phyloP scores from a whole-genome alignment of 2,113 vertebrate species.

The Syngnathus floridae region DNA sequence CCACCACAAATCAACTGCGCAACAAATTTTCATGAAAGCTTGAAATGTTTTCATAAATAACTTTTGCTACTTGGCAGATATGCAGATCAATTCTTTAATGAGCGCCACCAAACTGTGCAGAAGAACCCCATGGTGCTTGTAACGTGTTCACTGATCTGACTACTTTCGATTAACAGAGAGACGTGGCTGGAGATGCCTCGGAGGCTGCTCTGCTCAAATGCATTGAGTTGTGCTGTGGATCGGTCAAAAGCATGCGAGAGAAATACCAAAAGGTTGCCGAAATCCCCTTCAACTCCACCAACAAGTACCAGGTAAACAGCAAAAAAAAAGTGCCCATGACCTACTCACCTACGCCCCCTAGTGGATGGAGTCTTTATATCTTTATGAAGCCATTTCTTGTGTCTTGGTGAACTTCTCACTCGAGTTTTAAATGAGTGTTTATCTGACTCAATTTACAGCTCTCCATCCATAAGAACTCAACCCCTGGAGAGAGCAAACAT shows the following conservation, averaged over 20 bases:
- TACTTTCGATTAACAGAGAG: constrained; percentile 64
- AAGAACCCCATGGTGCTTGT: neutral
- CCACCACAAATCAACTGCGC: constrained; percentile 6
- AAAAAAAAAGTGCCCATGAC: neutral
- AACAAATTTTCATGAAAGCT: constrained; percentile 26
- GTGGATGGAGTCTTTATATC: constrained; percentile 1
- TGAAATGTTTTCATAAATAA: constrained; percentile 12
- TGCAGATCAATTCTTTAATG: constrained; percentile 11
- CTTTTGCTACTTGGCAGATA: neutral
- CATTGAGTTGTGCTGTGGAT: constrained; percentile 86
- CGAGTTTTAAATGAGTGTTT: neutral
- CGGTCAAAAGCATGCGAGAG: constrained; percentile 79
- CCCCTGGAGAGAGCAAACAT: constrained; percentile 67
- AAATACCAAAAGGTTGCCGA: constrained; percentile 78
- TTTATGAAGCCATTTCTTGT: neutral
- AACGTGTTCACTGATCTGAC: neutral
- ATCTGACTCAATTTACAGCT: constrained; percentile 62
- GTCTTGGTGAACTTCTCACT: neutral
- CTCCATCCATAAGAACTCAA: constrained; percentile 80
- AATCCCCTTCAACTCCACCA: constrained; percentile 93
- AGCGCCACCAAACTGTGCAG: neutral
- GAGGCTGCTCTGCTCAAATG: constrained; percentile 91
- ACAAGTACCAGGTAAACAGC: constrained; percentile 86
- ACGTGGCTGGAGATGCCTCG: constrained; percentile 85
- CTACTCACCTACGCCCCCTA: constrained; percentile 17